Evolutionary conservation across 2,888 invertebrate genomes (phyloP).

Genomic region (Dasysyrphus tricinctus): DNA sequence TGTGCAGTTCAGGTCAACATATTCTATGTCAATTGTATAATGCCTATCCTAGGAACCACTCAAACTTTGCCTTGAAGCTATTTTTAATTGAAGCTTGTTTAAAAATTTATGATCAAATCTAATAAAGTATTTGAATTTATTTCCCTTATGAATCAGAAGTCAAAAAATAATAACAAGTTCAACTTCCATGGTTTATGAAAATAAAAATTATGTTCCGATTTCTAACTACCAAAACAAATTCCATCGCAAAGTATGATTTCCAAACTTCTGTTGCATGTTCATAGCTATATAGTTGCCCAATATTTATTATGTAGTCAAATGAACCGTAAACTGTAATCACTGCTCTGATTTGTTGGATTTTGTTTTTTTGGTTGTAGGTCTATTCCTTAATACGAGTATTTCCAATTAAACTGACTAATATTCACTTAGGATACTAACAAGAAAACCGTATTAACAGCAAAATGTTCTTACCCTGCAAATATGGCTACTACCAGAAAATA

Average conservation of each 20-base stretch:
- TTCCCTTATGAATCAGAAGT: not conserved
- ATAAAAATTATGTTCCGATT: not conserved
- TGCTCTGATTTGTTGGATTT: slow-evolving; percentile 41
- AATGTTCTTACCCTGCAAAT: slow-evolving; percentile 53
- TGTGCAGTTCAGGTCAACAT: not conserved
- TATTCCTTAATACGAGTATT: slow-evolving; percentile 6
- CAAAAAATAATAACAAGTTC: not conserved
- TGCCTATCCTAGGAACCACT: not conserved
- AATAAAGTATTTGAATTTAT: slow-evolving; percentile 20
- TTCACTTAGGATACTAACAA: slow-evolving; percentile 47
- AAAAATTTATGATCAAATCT: slow-evolving; percentile 8
- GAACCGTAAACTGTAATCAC: slow-evolving; percentile 55
- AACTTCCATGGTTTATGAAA: slow-evolving; percentile 25
- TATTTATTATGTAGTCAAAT: slow-evolving; percentile 53
- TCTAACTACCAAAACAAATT: not conserved
- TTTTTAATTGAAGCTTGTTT: not conserved
- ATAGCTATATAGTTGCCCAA: slow-evolving; percentile 28
- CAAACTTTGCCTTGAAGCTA: slow-evolving; percentile 3
- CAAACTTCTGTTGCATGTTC: not conserved
- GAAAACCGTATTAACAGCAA: slow-evolving; percentile 53
- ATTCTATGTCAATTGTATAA: not conserved
- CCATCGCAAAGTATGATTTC: slow-evolving; percentile 3
- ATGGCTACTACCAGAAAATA: slow-evolving; percentile 24
- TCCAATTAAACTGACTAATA: slow-evolving; percentile 58
- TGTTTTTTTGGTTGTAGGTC: not conserved